Evolutionary conservation across 2,113 vertebrate species (phyloP), one percentile per base, ranked within the genome.

Genomic region (Lates calcarifer): DNA sequence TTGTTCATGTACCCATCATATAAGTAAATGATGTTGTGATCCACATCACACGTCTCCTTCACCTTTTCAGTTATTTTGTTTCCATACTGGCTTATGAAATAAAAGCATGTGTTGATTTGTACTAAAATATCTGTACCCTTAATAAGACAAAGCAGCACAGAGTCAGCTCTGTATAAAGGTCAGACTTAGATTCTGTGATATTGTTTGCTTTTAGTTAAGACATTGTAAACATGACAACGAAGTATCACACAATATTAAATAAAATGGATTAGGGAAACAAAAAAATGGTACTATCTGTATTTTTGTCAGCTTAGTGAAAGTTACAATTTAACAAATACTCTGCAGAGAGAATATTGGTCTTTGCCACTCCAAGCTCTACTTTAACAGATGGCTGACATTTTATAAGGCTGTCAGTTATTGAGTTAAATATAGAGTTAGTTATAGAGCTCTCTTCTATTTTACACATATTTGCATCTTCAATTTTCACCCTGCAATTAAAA

Each of bases 1-100:
- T 66, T 73, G 31, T 65, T 73, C 41, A 53, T 68, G 65, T 55
- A 60, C 6, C 24, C 13, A 31, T 58, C 56, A 39, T 15, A 31
- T 47, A n/a, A 39, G 9, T 3, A 24, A 39, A 22, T 33, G 1
- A 51, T 63, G 49, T 37, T 18, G 62, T 47, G 12, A 56, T 15
- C 31, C 11, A 10, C 35, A 37, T 64, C 63, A 64, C 35, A 5
- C 58, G n/a, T n/a, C 56, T 31, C 14, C 41, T 22, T 18, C 22
- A 26, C 28, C 43, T n/a, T 45, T 33, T 28, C 22, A 61, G 24
- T 29, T 29, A 41, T 43, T 65, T 41, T 70, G 24, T 33, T 37
- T 71, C 15, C 14, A 29, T 47, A 51, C 33, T 14, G 24, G 58
- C 31, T 31, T 13, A 55, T 24, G 51, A 26, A 55, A 51, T 51